A percentile compares a stretch with the other conserved stretches of the same genome.
Conservation (phyloP, 2,797 vertebrate genomes). For the Amniataba percoides region DNA sequence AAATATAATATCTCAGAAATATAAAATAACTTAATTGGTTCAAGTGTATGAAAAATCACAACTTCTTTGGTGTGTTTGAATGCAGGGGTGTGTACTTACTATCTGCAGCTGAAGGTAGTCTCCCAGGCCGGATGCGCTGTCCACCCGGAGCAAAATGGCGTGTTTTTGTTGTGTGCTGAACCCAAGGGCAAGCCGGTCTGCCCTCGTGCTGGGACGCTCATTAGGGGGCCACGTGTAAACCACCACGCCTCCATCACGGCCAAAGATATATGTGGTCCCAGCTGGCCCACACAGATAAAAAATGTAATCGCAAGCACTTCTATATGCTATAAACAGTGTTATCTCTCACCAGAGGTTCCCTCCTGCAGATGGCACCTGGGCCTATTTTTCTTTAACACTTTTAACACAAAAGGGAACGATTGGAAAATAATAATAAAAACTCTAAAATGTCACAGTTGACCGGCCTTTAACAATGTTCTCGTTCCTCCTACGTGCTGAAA, state of each 20-base stretch:
- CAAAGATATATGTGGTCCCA: slow-evolving; percentile 99
- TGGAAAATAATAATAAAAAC: slow-evolving; percentile 34
- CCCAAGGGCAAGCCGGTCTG: slow-evolving; percentile 96
- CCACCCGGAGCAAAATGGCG: slow-evolving; percentile 95
- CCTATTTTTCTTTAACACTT: slow-evolving; percentile 32
- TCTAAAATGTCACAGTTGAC: slow-evolving; percentile 57
- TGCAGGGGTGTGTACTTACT: slow-evolving; percentile 86
- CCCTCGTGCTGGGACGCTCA: slow-evolving; percentile 96
- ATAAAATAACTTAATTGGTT: not conserved
- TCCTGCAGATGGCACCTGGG: not conserved
- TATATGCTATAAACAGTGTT: slow-evolving; percentile 14
- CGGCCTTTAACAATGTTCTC: slow-evolving; percentile 12
- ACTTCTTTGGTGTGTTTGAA: slow-evolving; percentile 3
- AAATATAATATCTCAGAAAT: too few species aligned
- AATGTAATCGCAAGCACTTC: slow-evolving; percentile 13
- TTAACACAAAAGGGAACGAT: slow-evolving; percentile 27
- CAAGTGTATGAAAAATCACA: not conserved
- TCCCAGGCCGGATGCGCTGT: slow-evolving; percentile 96
- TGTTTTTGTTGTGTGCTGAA: slow-evolving; percentile 99
- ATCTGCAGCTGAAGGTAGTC: slow-evolving; percentile 99
- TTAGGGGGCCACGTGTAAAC: slow-evolving; percentile 99
- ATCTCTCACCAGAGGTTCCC: slow-evolving; percentile 23
- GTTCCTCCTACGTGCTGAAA: slow-evolving; percentile 37
- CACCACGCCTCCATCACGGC: slow-evolving; percentile 96
- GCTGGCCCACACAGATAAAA: slow-evolving; percentile 82